Evolutionary conservation across 2,113 vertebrate genomes (phyloP).

Genomic region (Tricholaema leucomelas): DNA sequence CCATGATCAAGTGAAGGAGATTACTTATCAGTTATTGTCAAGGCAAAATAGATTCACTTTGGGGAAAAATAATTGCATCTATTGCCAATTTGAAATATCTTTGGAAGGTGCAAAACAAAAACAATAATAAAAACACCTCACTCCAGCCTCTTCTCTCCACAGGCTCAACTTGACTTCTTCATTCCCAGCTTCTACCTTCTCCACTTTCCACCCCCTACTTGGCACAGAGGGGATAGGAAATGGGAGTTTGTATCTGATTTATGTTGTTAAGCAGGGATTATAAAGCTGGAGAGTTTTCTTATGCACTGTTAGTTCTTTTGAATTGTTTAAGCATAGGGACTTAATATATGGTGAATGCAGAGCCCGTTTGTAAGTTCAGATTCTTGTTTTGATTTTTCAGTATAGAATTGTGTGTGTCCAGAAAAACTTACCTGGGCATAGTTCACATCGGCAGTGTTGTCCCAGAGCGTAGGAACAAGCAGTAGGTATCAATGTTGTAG

Average conservation of each 20-base stretch:
- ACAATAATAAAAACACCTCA: background rate
- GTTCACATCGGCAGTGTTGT: background rate
- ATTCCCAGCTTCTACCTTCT: background rate
- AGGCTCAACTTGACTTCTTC: background rate
- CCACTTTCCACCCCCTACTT: no score
- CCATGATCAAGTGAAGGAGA: background rate
- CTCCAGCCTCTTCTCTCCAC: background rate
- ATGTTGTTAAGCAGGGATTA: background rate
- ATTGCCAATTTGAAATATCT: background rate
- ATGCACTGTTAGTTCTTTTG: background rate
- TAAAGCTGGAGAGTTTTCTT: background rate
- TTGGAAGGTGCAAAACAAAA: background rate
- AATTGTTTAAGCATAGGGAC: background rate
- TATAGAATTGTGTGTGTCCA: no score
- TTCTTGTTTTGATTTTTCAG: background rate
- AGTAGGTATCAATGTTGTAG: background rate
- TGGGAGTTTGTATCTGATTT: background rate
- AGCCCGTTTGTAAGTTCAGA: background rate
- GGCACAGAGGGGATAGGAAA: rapidly evolving
- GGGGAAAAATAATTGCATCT: background rate
- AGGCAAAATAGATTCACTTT: background rate
- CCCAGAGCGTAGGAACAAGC: background rate
- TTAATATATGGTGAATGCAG: background rate
- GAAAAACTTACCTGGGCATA: background rate
- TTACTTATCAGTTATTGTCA: rapidly evolving